Evolutionary conservation across 2,888 invertebrate genomes (phyloP).

Genomic region (Orthosia gracilis): DNA sequence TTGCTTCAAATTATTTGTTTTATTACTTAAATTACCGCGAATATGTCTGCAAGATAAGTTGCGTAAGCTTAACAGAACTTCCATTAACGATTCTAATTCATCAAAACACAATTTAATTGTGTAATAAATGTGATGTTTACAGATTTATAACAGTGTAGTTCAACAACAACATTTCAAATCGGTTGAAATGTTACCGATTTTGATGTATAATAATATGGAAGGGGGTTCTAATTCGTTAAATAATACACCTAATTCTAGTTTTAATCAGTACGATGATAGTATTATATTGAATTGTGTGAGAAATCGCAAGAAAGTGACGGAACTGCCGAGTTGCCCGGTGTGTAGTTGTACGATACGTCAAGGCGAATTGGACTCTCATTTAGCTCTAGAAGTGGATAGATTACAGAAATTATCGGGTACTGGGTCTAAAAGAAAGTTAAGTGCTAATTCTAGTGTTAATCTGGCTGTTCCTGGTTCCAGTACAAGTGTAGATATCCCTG

Average conservation of each 20-base stretch:
- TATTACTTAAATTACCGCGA: slow-evolving; percentile 66
- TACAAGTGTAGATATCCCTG: slow-evolving; percentile 67
- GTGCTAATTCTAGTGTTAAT: slow-evolving; percentile 77
- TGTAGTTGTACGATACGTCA: slow-evolving; percentile 96
- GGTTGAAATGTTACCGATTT: slow-evolving; percentile 87
- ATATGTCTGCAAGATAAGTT: slow-evolving; percentile 83
- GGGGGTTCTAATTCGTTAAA: slow-evolving; percentile 81
- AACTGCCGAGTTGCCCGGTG: slow-evolving; percentile 96
- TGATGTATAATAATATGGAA: slow-evolving; percentile 88
- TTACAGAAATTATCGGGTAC: slow-evolving; percentile 81
- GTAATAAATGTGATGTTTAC: slow-evolving; percentile 81
- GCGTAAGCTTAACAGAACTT: slow-evolving; percentile 75
- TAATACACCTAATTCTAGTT: slow-evolving; percentile 76
- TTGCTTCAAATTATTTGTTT: slow-evolving; percentile 71
- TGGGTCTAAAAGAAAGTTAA: slow-evolving; percentile 83
- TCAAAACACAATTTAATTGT: slow-evolving; percentile 72
- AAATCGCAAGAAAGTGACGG: slow-evolving; percentile 92
- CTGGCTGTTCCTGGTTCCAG: slow-evolving; percentile 69
- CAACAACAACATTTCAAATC: slow-evolving; percentile 60
- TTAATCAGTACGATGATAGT: slow-evolving; percentile 83
- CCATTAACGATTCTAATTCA: slow-evolving; percentile 65
- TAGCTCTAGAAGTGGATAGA: slow-evolving; percentile 93
- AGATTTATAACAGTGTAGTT: slow-evolving; percentile 77
- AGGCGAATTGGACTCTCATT: slow-evolving; percentile 96
- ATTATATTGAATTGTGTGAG: slow-evolving; percentile 89